These are phyloP conservation scores for Homarus americanus DNA, from an alignment of 1,140 invertebrate genomes.

Conservation along the genomic window DNA sequence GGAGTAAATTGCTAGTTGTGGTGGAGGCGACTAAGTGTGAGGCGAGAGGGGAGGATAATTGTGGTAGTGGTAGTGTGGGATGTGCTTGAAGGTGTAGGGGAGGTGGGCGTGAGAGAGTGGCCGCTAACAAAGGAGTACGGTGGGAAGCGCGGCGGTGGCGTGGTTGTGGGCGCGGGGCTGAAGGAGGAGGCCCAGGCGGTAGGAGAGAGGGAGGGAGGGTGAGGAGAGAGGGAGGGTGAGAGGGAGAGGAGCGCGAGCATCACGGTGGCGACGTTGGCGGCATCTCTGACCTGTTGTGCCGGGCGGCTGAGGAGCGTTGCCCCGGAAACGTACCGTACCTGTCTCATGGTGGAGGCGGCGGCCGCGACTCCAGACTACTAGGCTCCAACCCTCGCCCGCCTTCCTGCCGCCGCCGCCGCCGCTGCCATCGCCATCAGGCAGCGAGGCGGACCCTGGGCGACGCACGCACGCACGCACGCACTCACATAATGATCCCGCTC, in stretches of 20 bases:
- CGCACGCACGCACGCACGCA: neutral
- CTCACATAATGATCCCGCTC: neutral
- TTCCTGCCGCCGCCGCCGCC: slow-evolving; percentile 10
- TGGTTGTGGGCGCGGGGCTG: neutral
- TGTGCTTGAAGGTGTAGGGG: too few species aligned
- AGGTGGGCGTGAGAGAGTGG: neutral
- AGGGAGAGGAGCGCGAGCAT: neutral
- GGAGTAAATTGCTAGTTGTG: too few species aligned
- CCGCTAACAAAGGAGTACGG: neutral
- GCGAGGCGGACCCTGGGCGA: neutral
- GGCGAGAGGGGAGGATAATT: too few species aligned
- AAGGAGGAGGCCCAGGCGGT: slow-evolving; percentile 10
- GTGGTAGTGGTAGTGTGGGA: too few species aligned
- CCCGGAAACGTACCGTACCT: slow-evolving; percentile 61
- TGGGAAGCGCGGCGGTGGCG: neutral
- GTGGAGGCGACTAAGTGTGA: too few species aligned
- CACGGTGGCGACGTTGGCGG: slow-evolving; percentile 15
- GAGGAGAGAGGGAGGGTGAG: neutral
- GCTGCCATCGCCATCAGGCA: neutral
- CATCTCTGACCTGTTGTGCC: slow-evolving; percentile 48
- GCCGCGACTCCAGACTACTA: neutral
- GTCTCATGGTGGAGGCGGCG: slow-evolving; percentile 45
- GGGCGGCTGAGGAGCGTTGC: slow-evolving; percentile 24
- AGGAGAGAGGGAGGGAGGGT: neutral
- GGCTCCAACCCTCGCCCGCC: neutral